Conservation (phyloP, 1,140 invertebrate genomes). For the Drosophila lowei region DNA sequence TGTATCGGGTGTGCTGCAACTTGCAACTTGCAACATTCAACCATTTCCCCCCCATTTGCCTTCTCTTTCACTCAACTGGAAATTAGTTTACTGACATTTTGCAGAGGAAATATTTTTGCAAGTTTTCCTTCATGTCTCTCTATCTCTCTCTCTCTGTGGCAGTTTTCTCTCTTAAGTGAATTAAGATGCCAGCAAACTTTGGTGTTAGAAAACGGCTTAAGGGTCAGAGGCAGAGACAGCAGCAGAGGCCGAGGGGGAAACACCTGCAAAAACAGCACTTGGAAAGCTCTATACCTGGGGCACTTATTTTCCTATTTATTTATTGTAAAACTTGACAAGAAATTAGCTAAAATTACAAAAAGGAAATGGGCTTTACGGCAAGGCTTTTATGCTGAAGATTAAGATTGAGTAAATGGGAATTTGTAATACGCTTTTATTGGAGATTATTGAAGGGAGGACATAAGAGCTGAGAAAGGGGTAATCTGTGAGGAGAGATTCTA, state of each 20-base stretch:
- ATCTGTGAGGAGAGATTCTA: too few species aligned
- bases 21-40: not conserved
- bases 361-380: too few species aligned
- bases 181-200: conserved; percentile 65
- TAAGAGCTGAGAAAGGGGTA: too few species aligned
- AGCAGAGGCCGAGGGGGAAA: not conserved
- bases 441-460: not conserved
- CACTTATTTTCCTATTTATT: conserved; percentile 26
- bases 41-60: not conserved
- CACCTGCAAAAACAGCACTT: not conserved
- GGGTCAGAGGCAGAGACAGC: not conserved
- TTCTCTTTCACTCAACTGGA: conserved; percentile 19
- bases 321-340: conserved; percentile 26
- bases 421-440: not conserved
- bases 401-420: not conserved
- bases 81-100: conserved; percentile 59
- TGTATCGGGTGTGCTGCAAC: conserved; percentile 4
- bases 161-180: conserved; percentile 30
- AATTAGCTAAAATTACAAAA: conserved; percentile 26
- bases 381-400: not conserved
- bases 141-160: too few species aligned
- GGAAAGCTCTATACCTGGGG: not conserved
- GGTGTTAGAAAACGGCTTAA: conserved; percentile 51
- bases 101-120: conserved; percentile 57
- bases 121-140: conserved; percentile 33